Conservation (phyloP, 2,113 vertebrate genomes). For the Vulpes lagopus region DNA sequence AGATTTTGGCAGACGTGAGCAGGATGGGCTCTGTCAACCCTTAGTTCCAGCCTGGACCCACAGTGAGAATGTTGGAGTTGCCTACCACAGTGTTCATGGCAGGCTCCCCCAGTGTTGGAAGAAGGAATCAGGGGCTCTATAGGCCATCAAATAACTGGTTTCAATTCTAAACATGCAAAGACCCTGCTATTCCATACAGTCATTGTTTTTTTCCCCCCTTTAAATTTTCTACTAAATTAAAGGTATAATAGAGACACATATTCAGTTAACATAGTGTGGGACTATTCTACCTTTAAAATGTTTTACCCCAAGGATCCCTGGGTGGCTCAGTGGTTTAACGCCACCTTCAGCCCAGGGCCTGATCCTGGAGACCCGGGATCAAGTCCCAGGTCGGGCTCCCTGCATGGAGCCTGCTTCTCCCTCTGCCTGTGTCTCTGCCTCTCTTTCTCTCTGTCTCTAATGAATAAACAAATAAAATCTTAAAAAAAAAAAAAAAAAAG, state of each 20-base stretch:
- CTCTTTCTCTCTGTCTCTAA: no score
- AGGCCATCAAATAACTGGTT: background rate
- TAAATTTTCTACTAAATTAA: constrained; percentile 45
- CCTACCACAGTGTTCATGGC: background rate
- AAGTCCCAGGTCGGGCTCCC: no score
- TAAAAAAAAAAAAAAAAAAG: background rate
- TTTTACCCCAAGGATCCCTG: background rate
- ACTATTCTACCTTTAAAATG: background rate
- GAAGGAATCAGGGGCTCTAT: background rate
- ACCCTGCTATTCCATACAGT: background rate
- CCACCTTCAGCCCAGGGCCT: no score
- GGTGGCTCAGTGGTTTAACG: no score
- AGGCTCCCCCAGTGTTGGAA: background rate
- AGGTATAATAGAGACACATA: background rate
- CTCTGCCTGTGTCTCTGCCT: no score
- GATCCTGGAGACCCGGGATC: no score
- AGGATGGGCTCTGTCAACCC: background rate
- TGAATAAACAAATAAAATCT: no score
- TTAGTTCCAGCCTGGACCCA: background rate
- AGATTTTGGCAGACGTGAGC: background rate
- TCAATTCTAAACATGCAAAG: background rate
- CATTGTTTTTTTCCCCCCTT: constrained; percentile 26
- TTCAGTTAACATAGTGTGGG: background rate
- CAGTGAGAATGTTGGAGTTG: background rate
- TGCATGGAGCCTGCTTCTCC: no score